Conservation (phyloP, 2,797 vertebrate genomes). For the Meda fulgida region DNA sequence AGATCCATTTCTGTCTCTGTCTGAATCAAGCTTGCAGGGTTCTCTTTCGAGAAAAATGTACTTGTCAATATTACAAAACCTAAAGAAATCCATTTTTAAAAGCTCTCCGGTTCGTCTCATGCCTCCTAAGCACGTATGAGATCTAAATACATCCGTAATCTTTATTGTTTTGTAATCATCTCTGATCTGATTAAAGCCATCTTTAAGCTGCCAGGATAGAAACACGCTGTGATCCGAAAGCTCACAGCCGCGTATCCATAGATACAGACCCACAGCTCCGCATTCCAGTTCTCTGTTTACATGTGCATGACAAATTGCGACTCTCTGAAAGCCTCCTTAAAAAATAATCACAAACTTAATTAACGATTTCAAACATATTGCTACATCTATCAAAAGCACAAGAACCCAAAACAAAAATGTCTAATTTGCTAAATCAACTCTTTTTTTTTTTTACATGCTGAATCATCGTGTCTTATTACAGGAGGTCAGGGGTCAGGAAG, state of each 20-base stretch:
- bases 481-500: conserved; percentile 35
- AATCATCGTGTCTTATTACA: conserved; percentile 37
- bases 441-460: not conserved
- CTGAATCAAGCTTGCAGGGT: conserved; percentile 1
- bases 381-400: not conserved
- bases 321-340: conserved; percentile 16
- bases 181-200: conserved; percentile 53
- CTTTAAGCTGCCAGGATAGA: conserved; percentile 42
- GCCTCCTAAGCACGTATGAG: not conserved
- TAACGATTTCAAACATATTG: conserved; percentile 15
- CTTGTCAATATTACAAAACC: not conserved
- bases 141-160: conserved; percentile 46
- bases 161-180: conserved; percentile 46
- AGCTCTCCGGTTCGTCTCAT: not conserved
- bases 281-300: conserved; percentile 27
- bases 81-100: not conserved
- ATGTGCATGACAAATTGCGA: conserved; percentile 32
- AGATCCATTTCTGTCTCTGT: not conserved
- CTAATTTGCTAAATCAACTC: conserved; percentile 19
- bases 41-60: not conserved
- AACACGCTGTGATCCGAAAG: conserved; percentile 19
- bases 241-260: conserved; percentile 47
- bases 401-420: conserved; percentile 2
- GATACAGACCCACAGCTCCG: conserved; percentile 30
- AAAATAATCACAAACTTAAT: conserved; percentile 25